These are phyloP conservation scores for Gopherus evgoodei DNA, from an alignment of 2,113 vertebrate species.

Conservation along the genomic window DNA sequence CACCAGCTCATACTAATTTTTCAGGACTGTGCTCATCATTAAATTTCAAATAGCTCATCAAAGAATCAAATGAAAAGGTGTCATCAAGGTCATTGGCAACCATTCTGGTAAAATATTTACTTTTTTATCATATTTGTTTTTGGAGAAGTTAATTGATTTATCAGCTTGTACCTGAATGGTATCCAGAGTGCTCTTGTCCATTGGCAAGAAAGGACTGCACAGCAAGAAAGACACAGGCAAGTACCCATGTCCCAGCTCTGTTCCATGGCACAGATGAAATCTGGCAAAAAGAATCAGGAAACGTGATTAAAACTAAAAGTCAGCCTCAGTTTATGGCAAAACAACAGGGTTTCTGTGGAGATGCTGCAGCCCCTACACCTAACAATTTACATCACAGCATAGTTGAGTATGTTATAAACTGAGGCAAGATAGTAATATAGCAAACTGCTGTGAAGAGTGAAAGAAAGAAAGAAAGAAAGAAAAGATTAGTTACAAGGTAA, in stretches of 20 bases:
- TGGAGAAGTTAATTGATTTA: background rate
- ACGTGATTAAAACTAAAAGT: background rate
- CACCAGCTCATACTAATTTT: background rate
- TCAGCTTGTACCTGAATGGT: slow-evolving; percentile 72
- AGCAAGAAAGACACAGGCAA: slow-evolving; percentile 50
- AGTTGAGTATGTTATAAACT: background rate
- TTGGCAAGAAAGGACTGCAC: slow-evolving; percentile 51
- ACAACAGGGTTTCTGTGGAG: background rate
- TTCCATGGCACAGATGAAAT: background rate
- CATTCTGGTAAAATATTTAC: background rate
- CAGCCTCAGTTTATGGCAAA: background rate
- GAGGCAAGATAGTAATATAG: background rate
- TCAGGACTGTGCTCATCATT: background rate
- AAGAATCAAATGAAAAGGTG: background rate
- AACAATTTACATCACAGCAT: background rate
- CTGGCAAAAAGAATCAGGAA: background rate
- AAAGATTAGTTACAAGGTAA: background rate
- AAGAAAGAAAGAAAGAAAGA: background rate
- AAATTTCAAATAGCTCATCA: background rate
- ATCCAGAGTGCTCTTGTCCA: slow-evolving; percentile 74
- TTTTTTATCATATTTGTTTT: background rate
- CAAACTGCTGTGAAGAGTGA: background rate
- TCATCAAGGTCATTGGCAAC: background rate
- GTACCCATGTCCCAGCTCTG: background rate
- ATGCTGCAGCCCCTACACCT: background rate